These are phyloP conservation scores for Corvus moneduloides DNA, from an alignment of 2,113 vertebrate genomes.

Conservation along the genomic window DNA sequence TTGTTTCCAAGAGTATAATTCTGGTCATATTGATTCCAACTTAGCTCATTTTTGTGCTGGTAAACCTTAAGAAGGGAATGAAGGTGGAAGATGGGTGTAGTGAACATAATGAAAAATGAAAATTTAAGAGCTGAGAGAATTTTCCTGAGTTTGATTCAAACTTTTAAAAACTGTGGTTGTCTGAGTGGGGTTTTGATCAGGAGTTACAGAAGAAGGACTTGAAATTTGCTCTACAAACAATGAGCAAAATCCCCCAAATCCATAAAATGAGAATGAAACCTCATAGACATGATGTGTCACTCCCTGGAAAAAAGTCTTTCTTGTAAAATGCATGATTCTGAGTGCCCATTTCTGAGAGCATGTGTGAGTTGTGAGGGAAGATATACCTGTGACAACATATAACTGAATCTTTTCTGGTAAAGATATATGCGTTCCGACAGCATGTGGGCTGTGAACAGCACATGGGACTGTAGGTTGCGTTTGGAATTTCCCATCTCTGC, in stretches of 20 bases:
- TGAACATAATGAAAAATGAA: background rate
- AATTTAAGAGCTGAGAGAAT: background rate
- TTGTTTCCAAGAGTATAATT: slow-evolving; percentile 4
- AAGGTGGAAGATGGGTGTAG: background rate
- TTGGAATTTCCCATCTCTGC: background rate
- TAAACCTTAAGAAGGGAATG: background rate
- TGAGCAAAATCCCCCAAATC: background rate
- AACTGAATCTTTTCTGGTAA: background rate
- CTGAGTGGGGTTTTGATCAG: fast-evolving
- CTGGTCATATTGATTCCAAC: background rate
- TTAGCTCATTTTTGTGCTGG: background rate
- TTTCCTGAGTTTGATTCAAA: background rate
- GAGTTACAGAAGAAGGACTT: background rate
- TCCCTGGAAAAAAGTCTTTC: background rate
- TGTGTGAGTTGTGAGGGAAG: background rate
- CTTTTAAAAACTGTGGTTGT: background rate
- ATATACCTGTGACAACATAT: background rate
- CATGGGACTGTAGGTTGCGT: background rate
- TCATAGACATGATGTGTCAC: fast-evolving
- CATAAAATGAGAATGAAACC: background rate
- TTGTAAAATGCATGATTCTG: background rate
- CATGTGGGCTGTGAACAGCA: background rate
- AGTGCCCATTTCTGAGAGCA: background rate
- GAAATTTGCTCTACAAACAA: fast-evolving
- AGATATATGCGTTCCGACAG: background rate